Conservation (phyloP, 1,140 invertebrate species). For the Eubasilissa regina region DNA sequence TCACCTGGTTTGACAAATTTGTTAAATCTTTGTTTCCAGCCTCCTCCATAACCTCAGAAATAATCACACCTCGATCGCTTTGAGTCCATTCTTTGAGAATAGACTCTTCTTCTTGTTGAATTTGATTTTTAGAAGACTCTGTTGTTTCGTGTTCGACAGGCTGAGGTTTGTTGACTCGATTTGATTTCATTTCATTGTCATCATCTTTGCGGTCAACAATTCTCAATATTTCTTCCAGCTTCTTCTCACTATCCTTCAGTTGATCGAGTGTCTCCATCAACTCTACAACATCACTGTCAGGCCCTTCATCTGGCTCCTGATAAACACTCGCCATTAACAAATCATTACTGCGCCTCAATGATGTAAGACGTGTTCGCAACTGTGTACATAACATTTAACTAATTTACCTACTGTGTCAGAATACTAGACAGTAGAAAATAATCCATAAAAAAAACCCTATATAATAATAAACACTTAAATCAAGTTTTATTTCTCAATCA, state of each 20-base stretch:
- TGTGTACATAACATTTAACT: conserved; percentile 41
- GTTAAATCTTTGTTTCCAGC: background rate
- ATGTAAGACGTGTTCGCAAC: conserved; percentile 48
- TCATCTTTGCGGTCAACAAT: conserved; percentile 64
- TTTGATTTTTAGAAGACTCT: conserved; percentile 1
- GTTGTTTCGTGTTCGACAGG: background rate
- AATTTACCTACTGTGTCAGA: background rate
- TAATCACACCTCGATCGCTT: background rate
- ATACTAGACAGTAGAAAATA: too few relatives aligned
- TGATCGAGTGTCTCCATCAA: conserved; percentile 69
- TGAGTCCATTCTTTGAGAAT: conserved; percentile 24
- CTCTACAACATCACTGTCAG: conserved; percentile 60
- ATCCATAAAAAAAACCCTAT: too few relatives aligned
- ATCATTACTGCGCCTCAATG: conserved; percentile 50
- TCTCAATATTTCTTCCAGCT: conserved; percentile 65
- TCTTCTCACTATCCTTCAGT: conserved; percentile 70
- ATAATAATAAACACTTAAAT: too few relatives aligned
- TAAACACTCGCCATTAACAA: conserved; percentile 54
- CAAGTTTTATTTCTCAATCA: too few relatives aligned
- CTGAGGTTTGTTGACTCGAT: background rate
- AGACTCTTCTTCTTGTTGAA: background rate
- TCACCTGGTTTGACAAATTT: conserved; percentile 7
- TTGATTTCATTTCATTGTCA: background rate
- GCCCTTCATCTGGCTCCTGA: conserved; percentile 44
- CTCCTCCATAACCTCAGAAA: background rate